phyloP scores from a whole-genome alignment of 2,888 invertebrate species.

The Campoletis raptor region DNA sequence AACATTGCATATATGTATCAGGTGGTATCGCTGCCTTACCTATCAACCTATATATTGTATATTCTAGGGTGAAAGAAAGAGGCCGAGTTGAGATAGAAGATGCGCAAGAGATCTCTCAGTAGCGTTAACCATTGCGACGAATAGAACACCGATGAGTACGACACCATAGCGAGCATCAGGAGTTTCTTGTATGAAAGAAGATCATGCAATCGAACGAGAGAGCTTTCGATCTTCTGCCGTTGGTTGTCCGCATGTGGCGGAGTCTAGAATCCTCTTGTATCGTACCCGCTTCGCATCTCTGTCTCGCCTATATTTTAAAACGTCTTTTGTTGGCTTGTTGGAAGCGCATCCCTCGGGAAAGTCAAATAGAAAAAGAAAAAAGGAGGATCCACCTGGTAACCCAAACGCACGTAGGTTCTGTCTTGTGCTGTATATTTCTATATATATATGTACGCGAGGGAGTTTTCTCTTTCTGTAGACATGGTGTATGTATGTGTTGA shows the following conservation, averaged over 20 bases:
- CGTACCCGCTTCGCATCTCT: constrained; percentile 46
- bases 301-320: constrained; percentile 76
- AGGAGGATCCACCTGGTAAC: neutral
- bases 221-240: constrained; percentile 59
- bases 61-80: constrained; percentile 11
- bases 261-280: constrained; percentile 20
- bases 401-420: neutral
- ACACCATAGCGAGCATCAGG: constrained; percentile 20
- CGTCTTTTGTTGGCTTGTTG: constrained; percentile 79
- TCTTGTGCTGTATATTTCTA: neutral
- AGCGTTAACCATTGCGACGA: constrained; percentile 37
- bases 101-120: constrained; percentile 54
- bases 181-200: constrained; percentile 26
- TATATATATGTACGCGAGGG: constrained; percentile 6
- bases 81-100: constrained; percentile 43
- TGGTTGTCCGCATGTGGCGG: constrained; percentile 49
- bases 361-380: neutral
- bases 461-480: constrained; percentile 28
- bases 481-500: neutral
- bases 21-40: constrained; percentile 35
- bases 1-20: constrained; percentile 40
- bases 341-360: constrained; percentile 75
- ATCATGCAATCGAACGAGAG: constrained; percentile 36
- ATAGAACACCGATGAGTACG: neutral
- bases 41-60: constrained; percentile 31